phyloP scores from a whole-genome alignment of 2,113 vertebrate species.

The Capreolus pygargus region DNA sequence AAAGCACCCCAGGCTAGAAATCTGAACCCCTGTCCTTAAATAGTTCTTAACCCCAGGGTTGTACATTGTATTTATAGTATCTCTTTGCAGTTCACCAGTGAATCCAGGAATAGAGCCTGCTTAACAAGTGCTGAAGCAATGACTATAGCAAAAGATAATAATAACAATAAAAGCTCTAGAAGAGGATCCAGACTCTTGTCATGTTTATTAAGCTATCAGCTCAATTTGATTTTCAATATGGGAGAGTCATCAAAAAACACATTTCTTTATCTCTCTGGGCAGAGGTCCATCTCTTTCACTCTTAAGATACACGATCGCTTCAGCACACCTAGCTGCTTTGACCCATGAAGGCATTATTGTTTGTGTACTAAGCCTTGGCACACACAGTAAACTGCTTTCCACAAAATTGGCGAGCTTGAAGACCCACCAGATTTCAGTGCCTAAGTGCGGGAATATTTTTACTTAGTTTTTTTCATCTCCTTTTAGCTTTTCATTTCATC shows the following conservation, averaged over 20 bases:
- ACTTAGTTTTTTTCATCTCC: neutral
- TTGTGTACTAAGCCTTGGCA: neutral
- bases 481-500: conserved; percentile 8
- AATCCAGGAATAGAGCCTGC: neutral
- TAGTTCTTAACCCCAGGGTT: neutral
- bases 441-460: neutral
- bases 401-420: neutral
- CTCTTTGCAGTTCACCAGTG: neutral
- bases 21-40: neutral
- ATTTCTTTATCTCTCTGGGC: neutral
- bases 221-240: neutral
- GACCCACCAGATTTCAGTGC: neutral
- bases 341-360: neutral
- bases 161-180: neutral
- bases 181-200: neutral
- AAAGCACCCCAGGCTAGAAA: neutral
- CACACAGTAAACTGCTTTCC: neutral
- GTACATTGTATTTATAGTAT: neutral
- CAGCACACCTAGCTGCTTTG: neutral
- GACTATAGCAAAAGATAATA: neutral
- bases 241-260: neutral
- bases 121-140: neutral
- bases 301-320: neutral
- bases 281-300: neutral
- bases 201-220: neutral